Conservation (phyloP, 1,140 invertebrate species). For the Apis florea region DNA sequence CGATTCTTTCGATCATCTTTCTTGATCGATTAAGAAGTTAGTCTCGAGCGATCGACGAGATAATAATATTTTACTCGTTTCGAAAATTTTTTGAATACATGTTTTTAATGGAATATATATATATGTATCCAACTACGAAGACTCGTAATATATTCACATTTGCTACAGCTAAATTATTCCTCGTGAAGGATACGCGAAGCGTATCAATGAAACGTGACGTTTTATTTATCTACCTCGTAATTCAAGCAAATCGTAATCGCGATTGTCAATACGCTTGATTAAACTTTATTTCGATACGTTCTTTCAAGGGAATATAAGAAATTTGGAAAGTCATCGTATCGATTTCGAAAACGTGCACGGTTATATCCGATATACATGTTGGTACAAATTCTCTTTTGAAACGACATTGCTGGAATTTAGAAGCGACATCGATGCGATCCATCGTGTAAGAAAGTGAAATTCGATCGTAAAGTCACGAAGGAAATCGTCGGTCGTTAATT, state of each 20-base stretch:
- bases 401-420: conserved; percentile 18
- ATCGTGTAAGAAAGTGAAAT: conserved; percentile 44
- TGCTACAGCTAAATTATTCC: background rate
- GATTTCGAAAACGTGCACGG: background rate
- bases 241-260: background rate
- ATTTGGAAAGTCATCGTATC: no score
- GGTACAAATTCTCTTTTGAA: conserved; percentile 4
- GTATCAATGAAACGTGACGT: background rate
- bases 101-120: background rate
- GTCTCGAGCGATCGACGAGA: no score
- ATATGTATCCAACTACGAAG: background rate
- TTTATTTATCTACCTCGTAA: background rate
- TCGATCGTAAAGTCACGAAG: conserved; percentile 47
- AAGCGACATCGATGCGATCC: background rate
- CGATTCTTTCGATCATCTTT: no score
- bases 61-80: background rate
- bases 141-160: background rate
- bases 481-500: conserved; percentile 47
- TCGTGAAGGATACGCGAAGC: background rate
- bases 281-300: background rate
- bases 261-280: background rate
- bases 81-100: background rate
- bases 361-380: background rate
- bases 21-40: no score
- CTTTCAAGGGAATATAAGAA: no score